Conservation (phyloP, 2,113 vertebrate genomes). For the Prionailurus bengalensis region DNA sequence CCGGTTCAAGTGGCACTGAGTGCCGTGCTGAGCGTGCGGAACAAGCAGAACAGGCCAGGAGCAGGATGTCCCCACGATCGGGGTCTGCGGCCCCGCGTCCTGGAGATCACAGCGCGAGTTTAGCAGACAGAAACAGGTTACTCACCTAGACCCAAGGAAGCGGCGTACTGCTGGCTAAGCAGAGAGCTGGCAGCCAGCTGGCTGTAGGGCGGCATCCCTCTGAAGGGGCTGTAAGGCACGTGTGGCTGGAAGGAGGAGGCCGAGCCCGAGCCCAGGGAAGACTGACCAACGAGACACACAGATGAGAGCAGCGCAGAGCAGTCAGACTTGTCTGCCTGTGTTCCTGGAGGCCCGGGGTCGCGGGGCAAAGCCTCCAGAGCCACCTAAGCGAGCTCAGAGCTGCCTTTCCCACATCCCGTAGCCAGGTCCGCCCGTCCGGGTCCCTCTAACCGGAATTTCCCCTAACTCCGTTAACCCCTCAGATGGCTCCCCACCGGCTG, state of each 20-base stretch:
- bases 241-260: conserved; percentile 91
- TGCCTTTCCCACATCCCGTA: background rate
- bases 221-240: conserved; percentile 93
- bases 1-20: accelerated
- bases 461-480: background rate
- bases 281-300: conserved; percentile 88
- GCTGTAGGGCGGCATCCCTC: conserved; percentile 94
- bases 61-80: background rate
- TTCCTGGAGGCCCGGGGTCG: accelerated
- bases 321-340: background rate
- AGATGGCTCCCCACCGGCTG: background rate
- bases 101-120: background rate
- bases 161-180: conserved; percentile 95
- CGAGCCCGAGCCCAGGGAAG: conserved; percentile 92
- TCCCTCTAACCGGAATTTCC: background rate
- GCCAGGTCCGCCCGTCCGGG: background rate
- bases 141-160: conserved; percentile 95
- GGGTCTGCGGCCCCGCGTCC: background rate
- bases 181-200: conserved; percentile 94
- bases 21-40: accelerated
- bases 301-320: conserved; percentile 38
- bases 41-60: background rate
- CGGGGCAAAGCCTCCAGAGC: accelerated
- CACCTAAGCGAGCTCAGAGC: background rate
- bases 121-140: conserved; percentile 39